Percentiles rank a stretch among this genome's conserved stretches.
Evolutionary conservation across 2,888 invertebrate genomes (phyloP).

Genomic region (Sinotaia quadrata): DNA sequence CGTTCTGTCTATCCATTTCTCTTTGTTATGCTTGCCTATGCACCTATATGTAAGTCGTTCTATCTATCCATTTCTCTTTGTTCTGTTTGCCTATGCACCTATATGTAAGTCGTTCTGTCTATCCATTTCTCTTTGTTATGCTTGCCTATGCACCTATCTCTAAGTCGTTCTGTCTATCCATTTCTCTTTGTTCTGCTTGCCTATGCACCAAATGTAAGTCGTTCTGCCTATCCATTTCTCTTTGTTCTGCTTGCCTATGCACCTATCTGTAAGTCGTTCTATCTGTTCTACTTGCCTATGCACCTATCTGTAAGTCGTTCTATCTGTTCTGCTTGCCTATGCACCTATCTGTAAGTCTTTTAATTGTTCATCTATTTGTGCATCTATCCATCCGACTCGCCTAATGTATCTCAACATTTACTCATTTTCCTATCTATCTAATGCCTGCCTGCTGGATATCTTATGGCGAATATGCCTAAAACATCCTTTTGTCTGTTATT

Average conservation of each 20-base stretch:
- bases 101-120: constrained; percentile 12
- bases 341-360: neutral
- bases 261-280: neutral
- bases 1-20: neutral
- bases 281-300: neutral
- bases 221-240: constrained; percentile 3
- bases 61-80: neutral
- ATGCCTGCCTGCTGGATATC: neutral
- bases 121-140: neutral
- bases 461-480: too few relatives aligned
- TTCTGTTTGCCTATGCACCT: neutral
- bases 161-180: neutral
- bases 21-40: neutral
- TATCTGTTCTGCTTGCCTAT: neutral
- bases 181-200: neutral
- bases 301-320: neutral
- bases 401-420: neutral
- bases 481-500: too few relatives aligned
- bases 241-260: neutral
- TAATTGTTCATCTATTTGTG: neutral
- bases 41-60: neutral
- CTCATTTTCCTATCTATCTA: neutral
- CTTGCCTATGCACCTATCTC: neutral
- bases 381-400: constrained; percentile 1
- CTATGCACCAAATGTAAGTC: neutral